Evolutionary conservation across 2,888 invertebrate species (phyloP), one percentile per base, ranked within the genome.

Genomic region (Chydorus sphaericus): DNA sequence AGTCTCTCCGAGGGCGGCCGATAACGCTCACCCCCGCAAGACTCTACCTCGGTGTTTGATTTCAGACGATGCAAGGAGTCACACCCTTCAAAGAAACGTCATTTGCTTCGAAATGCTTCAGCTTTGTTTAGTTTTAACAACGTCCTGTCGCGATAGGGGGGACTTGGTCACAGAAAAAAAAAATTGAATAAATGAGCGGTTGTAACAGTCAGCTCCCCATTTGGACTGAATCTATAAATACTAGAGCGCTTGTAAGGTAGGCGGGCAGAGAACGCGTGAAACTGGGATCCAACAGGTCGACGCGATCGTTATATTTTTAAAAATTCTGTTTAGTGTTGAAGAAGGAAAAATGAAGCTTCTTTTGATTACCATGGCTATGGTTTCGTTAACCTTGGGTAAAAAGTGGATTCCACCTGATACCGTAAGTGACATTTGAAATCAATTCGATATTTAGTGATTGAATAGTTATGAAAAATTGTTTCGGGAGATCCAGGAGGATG

Each of bases 81-180:
- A 44, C 44, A 28, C 44, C 44, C 44, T 44, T 28, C 14, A 7
- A 28, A 44, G 8, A 14, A 33, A 33, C 33, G 33, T 33, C 33
- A 33, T 10, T n/a, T n/a, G n/a, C n/a, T n/a, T n/a, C n/a, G n/a
- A n/a, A n/a, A n/a, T n/a, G n/a, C n/a, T n/a, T 10, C 33, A 33
- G 33, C 33, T 33, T 14, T 33, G 8, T 8, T 33, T n/a, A n/a
- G n/a, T 33, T 33, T 14, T 28, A 44, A 44, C 18, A 44, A 26
- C 44, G 44, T 44, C 44, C 44, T 44, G 44, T 44, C 14, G 44
- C 28, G 44, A 44, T 44, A 44, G 28, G 44, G 26, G 11, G 20
- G 44, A 44, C 26, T 18, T n/a, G n/a, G n/a, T n/a, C n/a, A n/a
- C n/a, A n/a, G n/a, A n/a, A n/a, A n/a, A n/a, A n/a, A n/a, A n/a